Conservation (phyloP, 2,888 invertebrate species). For the Ophioninae sp. region DNA sequence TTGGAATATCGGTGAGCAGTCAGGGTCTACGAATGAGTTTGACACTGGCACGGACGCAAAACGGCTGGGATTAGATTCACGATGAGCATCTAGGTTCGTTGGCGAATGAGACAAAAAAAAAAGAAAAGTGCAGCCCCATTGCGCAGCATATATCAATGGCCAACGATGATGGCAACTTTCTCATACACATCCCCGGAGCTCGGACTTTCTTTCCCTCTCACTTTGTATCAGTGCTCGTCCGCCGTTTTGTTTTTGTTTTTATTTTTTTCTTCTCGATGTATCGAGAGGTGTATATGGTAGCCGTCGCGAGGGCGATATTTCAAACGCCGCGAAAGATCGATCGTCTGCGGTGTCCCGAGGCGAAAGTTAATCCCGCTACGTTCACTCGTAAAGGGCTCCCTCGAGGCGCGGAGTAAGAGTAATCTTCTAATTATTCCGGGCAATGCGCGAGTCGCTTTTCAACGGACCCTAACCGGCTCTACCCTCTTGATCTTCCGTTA, state of each 20-base stretch:
- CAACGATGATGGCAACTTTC: slow-evolving; percentile 8
- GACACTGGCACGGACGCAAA: background rate
- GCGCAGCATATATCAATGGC: background rate
- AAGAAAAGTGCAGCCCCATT: slow-evolving; percentile 6
- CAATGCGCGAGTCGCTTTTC: slow-evolving; percentile 38
- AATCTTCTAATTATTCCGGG: slow-evolving; percentile 64
- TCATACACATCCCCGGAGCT: background rate
- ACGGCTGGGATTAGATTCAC: slow-evolving; percentile 31
- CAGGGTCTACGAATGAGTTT: background rate
- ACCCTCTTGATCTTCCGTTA: slow-evolving; percentile 12
- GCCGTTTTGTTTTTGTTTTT: background rate
- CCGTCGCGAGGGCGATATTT: slow-evolving; percentile 41
- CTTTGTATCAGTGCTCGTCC: slow-evolving; percentile 32
- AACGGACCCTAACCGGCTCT: slow-evolving; percentile 22
- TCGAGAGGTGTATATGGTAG: slow-evolving; percentile 32
- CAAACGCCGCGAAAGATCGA: slow-evolving; percentile 50
- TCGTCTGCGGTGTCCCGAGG: slow-evolving; percentile 43
- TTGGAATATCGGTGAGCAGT: slow-evolving; percentile 19
- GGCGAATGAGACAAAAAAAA: slow-evolving; percentile 9
- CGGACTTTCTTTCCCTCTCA: slow-evolving; percentile 15
- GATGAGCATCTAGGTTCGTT: background rate
- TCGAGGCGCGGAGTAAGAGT: slow-evolving; percentile 57
- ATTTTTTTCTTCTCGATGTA: slow-evolving; percentile 8
- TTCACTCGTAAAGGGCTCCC: slow-evolving; percentile 37
- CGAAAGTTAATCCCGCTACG: slow-evolving; percentile 59